Base-by-base conservation (phyloP, 2,113 vertebrate species). In the Mesembrinibis cayennensis region DNA sequence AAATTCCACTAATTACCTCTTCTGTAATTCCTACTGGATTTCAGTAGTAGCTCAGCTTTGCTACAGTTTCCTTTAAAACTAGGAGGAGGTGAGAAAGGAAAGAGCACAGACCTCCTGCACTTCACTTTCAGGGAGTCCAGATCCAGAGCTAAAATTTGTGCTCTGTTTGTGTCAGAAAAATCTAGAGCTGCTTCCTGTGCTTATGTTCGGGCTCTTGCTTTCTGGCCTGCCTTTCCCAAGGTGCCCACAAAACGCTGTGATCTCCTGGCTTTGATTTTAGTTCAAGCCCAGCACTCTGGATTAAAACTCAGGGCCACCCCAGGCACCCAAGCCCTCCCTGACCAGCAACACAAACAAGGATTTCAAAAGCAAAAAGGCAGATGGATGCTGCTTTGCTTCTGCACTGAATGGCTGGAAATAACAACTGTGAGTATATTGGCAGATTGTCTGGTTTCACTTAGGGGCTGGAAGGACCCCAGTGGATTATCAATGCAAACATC, bases 391-490 rank as follows among this genome's bases (percentile, higher is more conserved):
- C 62, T 92, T 52, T 55, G 17, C 49, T 79, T 5, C 1, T 29
- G 61, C 34, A 32, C 21, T 8, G 56, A 38, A 34, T 5, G 19
- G 56, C 59, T 55, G 3, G 82, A 69, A 86, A 36, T 10, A 73
- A 80, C 58, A 66, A 55, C 59, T 4, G 19, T 18, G 56, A 74
- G 45, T 6, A 13, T 19, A n/a, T 20, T 58, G 65, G 95, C 52
- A 81, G 81, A 69, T 27, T 40, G 65, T 69, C 95, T 91, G 89
- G 53, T 85, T 96, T 86, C 74, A 76, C 78, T 91, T 77, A 91
- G 26, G 74, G 87, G 62, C 45, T 96, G 95, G 90, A 89, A 85
- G 44, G 89, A 90, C 32, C 92, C 67, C 90, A 86, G 7, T 42
- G 62, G 72, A 52, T 84, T 87, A 71, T 89, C 77, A 45, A 1